Base-by-base conservation (phyloP, 1,140 invertebrate species). In the Plutomurus gul region DNA sequence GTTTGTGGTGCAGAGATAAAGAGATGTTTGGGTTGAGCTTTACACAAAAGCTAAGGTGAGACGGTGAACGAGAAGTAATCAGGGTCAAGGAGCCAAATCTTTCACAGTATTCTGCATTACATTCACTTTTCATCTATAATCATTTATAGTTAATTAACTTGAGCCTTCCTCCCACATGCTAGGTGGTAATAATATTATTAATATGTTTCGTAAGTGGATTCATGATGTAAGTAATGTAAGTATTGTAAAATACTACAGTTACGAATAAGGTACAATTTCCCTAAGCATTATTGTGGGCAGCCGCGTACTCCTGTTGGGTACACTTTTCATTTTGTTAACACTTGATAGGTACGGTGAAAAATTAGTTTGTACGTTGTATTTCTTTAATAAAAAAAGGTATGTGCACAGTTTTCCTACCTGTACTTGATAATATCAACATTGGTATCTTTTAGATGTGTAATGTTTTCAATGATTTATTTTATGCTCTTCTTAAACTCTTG, bases 71-170 rank as follows among this genome's bases (percentile, higher is more conserved):
- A 75, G 33, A 27, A 56, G 70, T 39, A 76, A 65, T 70, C 39
- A 56, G 51, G 75, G 75, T 60, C 56, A 60, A 76, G 46, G 43
- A 76, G 56, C 56, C 51, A 76, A 65, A 47, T 75, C 74, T 51
- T 49, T 75, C 46, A 18, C 74, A 33, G 27, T 49, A 18, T 47
- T 30, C 47, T 56, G 51, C 75, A 76, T 76, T 51, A 76, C 75
- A 56, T 76, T 18, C n/a, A 49, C 76, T 72, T 77, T 77, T 77
- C 76, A 77, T 77, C 76, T 77, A 30, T 65, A 77, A 77, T 77
- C 72, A 77, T 77, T 77, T 77, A 77, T 77, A 77, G 60, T 77
- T 77, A 77, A 77, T 77, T 77, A 77, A 77, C 76, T 73, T n/a
- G 8, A n/a, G 47, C 47, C 36, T 75, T 36, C 30, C 46, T 27